phyloP scores from a whole-genome alignment of 2,113 vertebrate genomes.

The Lophochroa leadbeateri region DNA sequence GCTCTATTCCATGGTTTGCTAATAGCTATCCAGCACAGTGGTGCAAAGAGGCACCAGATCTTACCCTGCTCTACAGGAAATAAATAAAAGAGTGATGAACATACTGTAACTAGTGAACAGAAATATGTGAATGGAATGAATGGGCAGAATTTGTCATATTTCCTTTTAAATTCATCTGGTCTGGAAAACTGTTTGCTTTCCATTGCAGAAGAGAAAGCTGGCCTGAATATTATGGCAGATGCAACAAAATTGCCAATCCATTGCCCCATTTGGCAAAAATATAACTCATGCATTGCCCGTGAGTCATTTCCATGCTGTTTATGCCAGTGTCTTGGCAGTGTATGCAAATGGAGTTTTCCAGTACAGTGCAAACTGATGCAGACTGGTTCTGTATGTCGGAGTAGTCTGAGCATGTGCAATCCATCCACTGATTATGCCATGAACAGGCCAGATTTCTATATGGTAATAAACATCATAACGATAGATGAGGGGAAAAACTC shows the following conservation, averaged over 20 bases:
- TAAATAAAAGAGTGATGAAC: background rate
- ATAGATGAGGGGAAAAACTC: background rate
- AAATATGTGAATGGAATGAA: background rate
- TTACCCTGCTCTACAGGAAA: background rate
- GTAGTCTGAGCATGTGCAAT: background rate
- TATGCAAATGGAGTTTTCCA: background rate
- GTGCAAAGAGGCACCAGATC: background rate
- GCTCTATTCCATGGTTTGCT: background rate
- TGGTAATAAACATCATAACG: background rate
- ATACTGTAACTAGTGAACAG: background rate
- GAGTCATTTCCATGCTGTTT: background rate
- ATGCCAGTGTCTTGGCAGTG: background rate
- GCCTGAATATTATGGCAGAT: slow-evolving; percentile 6
- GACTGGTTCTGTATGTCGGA: background rate
- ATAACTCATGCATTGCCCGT: background rate
- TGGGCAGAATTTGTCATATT: background rate
- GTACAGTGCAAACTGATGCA: background rate
- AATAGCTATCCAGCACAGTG: background rate
- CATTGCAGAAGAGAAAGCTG: background rate
- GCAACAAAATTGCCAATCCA: background rate
- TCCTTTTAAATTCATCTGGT: background rate
- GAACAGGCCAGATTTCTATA: background rate
- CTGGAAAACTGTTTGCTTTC: background rate
- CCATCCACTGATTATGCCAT: background rate
- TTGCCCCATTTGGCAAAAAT: background rate